Conservation (phyloP, 2,797 vertebrate species). For the Orientallactaga sibirica region DNA sequence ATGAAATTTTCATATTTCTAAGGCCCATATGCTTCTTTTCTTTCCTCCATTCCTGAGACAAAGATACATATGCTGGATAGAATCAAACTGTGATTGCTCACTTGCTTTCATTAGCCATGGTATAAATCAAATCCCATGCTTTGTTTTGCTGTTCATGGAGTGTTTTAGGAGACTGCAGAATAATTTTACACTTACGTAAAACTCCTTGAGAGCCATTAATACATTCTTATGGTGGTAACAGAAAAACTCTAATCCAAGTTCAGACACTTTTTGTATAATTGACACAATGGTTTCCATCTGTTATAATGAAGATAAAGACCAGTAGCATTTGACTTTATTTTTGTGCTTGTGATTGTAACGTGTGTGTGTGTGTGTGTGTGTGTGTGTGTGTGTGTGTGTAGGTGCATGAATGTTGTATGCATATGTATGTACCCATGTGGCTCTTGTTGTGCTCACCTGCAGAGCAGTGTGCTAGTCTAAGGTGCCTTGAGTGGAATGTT, state of each 20-base stretch:
- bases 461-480: too few relatives aligned
- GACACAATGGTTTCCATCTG: neutral
- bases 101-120: slow-evolving; percentile 65
- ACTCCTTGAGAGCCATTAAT: slow-evolving; percentile 29
- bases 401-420: too few relatives aligned
- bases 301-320: slow-evolving; percentile 38
- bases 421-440: too few relatives aligned
- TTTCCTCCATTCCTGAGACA: slow-evolving; percentile 9
- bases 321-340: neutral
- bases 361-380: too few relatives aligned
- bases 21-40: neutral
- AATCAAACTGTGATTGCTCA: slow-evolving; percentile 54
- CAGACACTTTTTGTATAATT: neutral
- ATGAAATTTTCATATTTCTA: neutral
- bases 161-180: slow-evolving; percentile 58
- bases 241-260: slow-evolving; percentile 3
- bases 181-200: slow-evolving; percentile 50
- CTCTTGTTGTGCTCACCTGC: too few relatives aligned
- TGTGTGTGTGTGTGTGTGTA: too few relatives aligned
- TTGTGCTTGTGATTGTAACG: too few relatives aligned
- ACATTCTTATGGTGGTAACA: neutral
- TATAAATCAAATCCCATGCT: slow-evolving; percentile 77
- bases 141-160: slow-evolving; percentile 54
- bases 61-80: slow-evolving; percentile 43
- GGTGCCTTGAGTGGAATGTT: too few relatives aligned